Evolutionary conservation across 2,797 vertebrate species (phyloP).

Genomic region (Rhinophrynus dorsalis): DNA sequence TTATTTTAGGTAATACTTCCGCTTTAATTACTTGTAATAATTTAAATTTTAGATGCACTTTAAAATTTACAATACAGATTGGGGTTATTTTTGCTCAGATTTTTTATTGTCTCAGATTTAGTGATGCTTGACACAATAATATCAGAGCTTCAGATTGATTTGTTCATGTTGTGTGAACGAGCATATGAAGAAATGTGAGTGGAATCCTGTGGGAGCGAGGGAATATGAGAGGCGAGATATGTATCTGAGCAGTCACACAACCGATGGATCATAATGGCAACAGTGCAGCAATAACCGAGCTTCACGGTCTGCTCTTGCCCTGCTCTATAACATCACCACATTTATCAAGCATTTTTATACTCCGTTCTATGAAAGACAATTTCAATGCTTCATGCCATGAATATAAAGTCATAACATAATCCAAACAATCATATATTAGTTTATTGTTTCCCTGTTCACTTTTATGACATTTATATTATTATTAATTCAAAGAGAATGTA

Average conservation of each 20-base stretch:
- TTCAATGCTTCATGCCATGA: not conserved
- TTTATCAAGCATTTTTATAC: conserved; percentile 1
- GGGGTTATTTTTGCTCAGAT: conserved; percentile 21
- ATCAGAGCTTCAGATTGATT: conserved; percentile 37
- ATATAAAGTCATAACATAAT: not conserved
- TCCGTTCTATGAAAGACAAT: not conserved
- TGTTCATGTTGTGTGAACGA: conserved; percentile 40
- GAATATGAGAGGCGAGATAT: conserved; percentile 28
- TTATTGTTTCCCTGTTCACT: no score
- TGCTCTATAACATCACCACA: conserved; percentile 1
- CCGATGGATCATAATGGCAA: conserved; percentile 35
- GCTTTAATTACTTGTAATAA: no score
- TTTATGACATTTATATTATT: no score
- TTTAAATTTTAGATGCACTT: no score
- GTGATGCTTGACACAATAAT: conserved; percentile 45
- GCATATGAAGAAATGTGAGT: conserved; percentile 37
- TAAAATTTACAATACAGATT: not conserved
- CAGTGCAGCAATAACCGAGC: conserved; percentile 18
- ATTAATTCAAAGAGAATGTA: no score
- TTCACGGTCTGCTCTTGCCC: conserved; percentile 1
- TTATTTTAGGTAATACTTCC: no score
- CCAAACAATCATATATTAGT: not conserved
- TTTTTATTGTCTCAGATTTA: conserved; percentile 44
- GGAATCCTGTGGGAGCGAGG: conserved; percentile 32
- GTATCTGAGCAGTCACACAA: conserved; percentile 28